Base-by-base conservation (phyloP, 2,797 vertebrate genomes). In the Phrynocephalus guinanensis region DNA sequence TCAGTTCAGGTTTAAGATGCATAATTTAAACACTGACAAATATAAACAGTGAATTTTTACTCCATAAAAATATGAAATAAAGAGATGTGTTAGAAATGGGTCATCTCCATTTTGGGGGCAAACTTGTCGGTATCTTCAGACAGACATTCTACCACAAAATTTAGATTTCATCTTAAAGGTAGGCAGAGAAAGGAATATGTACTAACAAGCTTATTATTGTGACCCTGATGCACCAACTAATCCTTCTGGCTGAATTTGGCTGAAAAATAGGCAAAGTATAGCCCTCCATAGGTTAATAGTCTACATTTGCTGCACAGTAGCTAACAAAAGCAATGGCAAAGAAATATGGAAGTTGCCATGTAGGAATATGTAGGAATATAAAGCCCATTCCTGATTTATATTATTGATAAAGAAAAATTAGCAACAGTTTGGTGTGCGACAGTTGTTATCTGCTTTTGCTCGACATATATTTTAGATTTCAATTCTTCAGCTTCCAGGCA, bases 1-100 rank as follows among this genome's bases (percentile, higher is more conserved):
- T 67, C 84, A 92, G 82, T 92, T 91, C 87, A 87, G 52, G 68
- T 80, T 88, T 82, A 84, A 85, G 88, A 92, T 67, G 66, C 89
- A 28, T 48, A 28, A 89, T 88, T 92, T 3, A 0, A 78, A 85
- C 70, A 84, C 87, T 82, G 93, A 93, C 89, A 87, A 89, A 92
- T 90, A 90, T 89, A 86, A 72, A 60, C 86, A 0, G 26, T 85
- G n/a, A 60, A 44, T 44, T 44, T 44, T 44, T 44, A 44, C 38
- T 44, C 38, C 38, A 44, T 44, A 44, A 63, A 93, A 92, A 87
- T 76, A 50, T 13, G 77, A 79, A 92, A 30, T 13, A 78, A 86
- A 71, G 50, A 28, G 79, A 10, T 60, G 84, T 93, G 73, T 71
- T 85, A 75, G 88, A 84, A 82, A 6, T 8, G 76, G 91, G 84